Evolutionary conservation across 37 sponge, comb jelly and placozoan species (phyloP).

Genomic region (Geodia barretti): DNA sequence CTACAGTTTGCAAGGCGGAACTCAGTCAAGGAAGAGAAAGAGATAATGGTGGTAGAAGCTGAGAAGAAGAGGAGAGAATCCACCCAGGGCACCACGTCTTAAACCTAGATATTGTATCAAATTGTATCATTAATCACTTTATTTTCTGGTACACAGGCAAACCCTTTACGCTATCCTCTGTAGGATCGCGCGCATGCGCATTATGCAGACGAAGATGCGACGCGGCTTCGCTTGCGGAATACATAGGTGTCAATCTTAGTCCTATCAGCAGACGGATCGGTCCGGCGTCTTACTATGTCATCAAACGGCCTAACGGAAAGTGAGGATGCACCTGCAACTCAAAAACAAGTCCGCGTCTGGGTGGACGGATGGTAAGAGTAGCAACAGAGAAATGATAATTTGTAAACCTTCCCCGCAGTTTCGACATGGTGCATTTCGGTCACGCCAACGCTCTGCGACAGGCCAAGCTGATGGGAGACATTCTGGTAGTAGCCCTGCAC

Average conservation of each 20-base stretch:
- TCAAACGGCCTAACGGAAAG: neutral
- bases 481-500: conserved; percentile 91
- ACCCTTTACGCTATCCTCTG: too few species aligned
- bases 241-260: too few species aligned
- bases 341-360: conserved; percentile 75
- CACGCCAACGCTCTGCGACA: conserved; percentile 96
- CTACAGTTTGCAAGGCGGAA: conserved; percentile 26
- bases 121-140: too few species aligned
- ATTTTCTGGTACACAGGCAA: too few species aligned
- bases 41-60: conserved; percentile 14
- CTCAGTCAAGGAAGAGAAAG: conserved; percentile 33
- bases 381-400: neutral
- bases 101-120: too few species aligned
- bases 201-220: too few species aligned
- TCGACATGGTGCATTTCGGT: conserved; percentile 95
- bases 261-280: too few species aligned
- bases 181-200: too few species aligned
- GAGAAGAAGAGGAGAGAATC: conserved; percentile 23
- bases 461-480: conserved; percentile 92
- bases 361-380: conserved; percentile 90
- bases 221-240: too few species aligned
- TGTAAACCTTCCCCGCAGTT: conserved; percentile 45
- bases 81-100: too few species aligned
- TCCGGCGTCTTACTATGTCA: too few species aligned
- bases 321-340: conserved; percentile 6